Conservation (phyloP, 2,888 invertebrate genomes). For the Diabrotica balteata region DNA sequence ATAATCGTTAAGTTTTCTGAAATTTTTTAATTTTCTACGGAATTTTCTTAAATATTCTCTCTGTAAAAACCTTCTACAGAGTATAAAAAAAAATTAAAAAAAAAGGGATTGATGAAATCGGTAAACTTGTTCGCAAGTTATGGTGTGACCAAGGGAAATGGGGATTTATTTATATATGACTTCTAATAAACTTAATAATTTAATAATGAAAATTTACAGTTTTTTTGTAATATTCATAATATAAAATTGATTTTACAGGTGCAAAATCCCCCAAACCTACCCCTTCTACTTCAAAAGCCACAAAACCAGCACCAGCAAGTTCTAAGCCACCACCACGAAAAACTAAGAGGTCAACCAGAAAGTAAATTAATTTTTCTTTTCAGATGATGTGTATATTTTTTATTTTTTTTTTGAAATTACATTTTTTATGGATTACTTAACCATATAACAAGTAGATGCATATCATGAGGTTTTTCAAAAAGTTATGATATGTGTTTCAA, state of each 20-base stretch:
- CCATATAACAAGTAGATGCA: conserved; percentile 31
- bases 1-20: too few species aligned
- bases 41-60: not conserved
- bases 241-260: conserved; percentile 22
- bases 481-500: conserved; percentile 36
- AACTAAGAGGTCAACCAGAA: conserved; percentile 42
- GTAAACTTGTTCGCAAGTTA: too few species aligned
- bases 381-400: conserved; percentile 45
- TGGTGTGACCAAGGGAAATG: too few species aligned
- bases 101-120: too few species aligned
- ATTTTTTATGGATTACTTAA: conserved; percentile 28
- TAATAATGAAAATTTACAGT: too few species aligned
- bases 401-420: conserved; percentile 38
- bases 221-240: too few species aligned
- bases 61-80: too few species aligned
- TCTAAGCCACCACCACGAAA: conserved; percentile 31
- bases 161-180: too few species aligned
- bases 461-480: conserved; percentile 37
- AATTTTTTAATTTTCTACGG: not conserved
- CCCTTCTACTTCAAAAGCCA: conserved; percentile 37
- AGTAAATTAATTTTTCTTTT: conserved; percentile 38
- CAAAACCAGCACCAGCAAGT: conserved; percentile 26
- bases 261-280: conserved; percentile 33
- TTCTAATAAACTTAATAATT: too few species aligned
- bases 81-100: too few species aligned